A percentile compares a stretch with the other conserved stretches of the same genome.
These are phyloP conservation scores for Neomicropteryx cornuta DNA, from an alignment of 1,140 invertebrate genomes.

Conservation along the genomic window DNA sequence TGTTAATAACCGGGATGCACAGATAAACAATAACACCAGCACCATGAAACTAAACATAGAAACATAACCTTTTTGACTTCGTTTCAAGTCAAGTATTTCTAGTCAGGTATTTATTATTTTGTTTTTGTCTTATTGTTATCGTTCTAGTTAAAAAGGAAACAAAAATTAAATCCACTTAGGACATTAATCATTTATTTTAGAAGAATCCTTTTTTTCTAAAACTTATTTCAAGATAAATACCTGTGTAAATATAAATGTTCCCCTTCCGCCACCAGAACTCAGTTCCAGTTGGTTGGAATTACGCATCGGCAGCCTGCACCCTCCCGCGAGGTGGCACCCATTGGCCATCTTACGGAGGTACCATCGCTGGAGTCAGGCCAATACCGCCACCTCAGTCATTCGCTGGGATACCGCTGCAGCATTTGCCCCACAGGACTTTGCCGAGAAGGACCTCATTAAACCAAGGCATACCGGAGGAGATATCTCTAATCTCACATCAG, in stretches of 20 bases:
- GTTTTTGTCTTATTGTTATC: no score
- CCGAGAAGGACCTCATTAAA: constrained; percentile 11
- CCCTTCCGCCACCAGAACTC: constrained; percentile 27
- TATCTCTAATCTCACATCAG: constrained; percentile 4
- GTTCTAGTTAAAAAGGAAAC: no score
- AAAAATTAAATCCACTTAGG: no score
- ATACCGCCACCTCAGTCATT: constrained; percentile 19
- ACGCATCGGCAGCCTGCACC: constrained; percentile 30
- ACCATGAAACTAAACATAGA: no score
- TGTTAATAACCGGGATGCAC: no score
- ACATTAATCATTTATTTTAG: constrained; percentile 37
- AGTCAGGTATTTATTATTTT: no score
- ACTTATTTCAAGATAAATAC: constrained; percentile 19
- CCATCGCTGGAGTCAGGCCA: constrained; percentile 19
- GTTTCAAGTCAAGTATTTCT: no score
- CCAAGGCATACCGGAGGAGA: constrained; percentile 5
- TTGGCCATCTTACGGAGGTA: constrained; percentile 29
- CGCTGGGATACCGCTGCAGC: constrained; percentile 36
- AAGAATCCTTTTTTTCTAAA: constrained; percentile 34
- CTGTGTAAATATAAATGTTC: no score
- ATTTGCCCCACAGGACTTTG: constrained; percentile 15
- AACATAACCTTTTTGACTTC: no score
- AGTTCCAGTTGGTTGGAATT: constrained; percentile 54
- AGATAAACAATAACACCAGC: no score
- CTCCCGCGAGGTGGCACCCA: constrained; percentile 34